Evolutionary conservation across 2,113 vertebrate species (phyloP).

Genomic region (Scolopax mira): DNA sequence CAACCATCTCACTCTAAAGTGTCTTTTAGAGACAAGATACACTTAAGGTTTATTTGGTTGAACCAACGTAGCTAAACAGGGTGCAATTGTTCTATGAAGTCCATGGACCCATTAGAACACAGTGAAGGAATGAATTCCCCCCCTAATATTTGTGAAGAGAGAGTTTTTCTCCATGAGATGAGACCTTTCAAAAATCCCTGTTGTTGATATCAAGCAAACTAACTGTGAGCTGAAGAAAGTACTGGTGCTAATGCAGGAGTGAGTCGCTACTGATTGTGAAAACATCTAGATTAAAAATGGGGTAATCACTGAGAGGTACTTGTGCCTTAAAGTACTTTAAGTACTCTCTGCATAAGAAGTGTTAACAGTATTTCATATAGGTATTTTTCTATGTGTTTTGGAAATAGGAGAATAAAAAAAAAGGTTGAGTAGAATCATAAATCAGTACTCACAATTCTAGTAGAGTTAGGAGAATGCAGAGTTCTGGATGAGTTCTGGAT

Average conservation of each 20-base stretch:
- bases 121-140: background rate
- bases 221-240: background rate
- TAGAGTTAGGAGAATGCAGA: background rate
- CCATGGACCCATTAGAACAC: background rate
- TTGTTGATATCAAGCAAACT: background rate
- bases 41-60: background rate
- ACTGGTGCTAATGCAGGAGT: background rate
- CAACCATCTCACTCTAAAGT: background rate
- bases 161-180: background rate
- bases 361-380: background rate
- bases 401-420: background rate
- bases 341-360: background rate
- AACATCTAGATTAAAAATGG: background rate
- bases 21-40: background rate
- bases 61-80: background rate
- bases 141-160: background rate
- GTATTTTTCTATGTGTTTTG: background rate
- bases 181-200: background rate
- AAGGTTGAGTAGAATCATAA: background rate
- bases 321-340: background rate
- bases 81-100: background rate
- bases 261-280: background rate
- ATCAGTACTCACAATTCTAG: background rate
- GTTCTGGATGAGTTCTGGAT: background rate
- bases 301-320: background rate